Conservation (phyloP, 2,797 vertebrate species). For the Syngnathus acus region DNA sequence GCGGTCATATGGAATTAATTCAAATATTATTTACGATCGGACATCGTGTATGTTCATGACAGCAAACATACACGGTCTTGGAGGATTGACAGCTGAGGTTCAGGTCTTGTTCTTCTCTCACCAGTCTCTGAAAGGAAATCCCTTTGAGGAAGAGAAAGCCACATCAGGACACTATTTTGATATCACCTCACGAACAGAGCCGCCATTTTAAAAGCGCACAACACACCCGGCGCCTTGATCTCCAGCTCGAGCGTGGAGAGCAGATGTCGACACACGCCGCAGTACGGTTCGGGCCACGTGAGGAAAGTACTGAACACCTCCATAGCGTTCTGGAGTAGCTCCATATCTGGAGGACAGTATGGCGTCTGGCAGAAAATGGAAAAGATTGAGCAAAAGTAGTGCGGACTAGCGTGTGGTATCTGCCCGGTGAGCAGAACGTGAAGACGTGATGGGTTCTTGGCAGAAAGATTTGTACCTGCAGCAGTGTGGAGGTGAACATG, state of each 20-base stretch:
- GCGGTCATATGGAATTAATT: constrained; percentile 4
- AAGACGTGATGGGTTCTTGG: no score
- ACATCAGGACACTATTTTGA: neutral
- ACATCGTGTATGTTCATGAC: neutral
- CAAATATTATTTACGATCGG: neutral
- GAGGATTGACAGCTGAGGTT: constrained; percentile 60
- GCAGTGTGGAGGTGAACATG: constrained; percentile 86
- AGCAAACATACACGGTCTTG: constrained; percentile 75
- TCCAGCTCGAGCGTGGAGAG: constrained; percentile 84
- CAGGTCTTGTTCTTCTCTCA: constrained; percentile 87
- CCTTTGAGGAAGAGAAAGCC: constrained; percentile 61
- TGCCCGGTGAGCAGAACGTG: no score
- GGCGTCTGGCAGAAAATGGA: constrained; percentile 71
- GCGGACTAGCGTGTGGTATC: no score
- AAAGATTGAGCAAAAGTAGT: neutral
- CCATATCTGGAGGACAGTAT: constrained; percentile 73
- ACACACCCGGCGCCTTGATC: constrained; percentile 83
- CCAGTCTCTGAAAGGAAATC: constrained; percentile 88
- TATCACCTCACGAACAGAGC: neutral
- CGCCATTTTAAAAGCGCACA: neutral
- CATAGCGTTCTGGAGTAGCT: constrained; percentile 77
- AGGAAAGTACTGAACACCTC: constrained; percentile 81
- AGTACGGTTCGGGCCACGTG: constrained; percentile 90
- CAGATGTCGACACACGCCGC: constrained; percentile 78
- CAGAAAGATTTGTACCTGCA: constrained; percentile 70